Evolutionary conservation across 2,113 vertebrate species (phyloP).

Genomic region (Trochalopteron elliotii): DNA sequence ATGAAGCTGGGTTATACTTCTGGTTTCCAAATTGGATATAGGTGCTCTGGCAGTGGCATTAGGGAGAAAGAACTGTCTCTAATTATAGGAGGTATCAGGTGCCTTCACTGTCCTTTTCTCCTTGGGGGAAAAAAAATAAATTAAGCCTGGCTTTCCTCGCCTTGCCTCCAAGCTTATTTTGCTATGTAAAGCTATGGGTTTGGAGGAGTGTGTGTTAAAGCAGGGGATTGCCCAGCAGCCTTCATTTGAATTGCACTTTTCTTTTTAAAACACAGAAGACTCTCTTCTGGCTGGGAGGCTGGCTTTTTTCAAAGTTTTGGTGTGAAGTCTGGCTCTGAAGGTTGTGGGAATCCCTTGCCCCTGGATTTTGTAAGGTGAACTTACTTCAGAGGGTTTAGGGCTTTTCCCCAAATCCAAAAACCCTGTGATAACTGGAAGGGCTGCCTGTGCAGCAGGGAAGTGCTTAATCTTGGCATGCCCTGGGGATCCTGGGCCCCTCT

Average conservation of each 20-base stretch:
- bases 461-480: neutral
- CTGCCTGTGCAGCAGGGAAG: neutral
- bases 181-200: neutral
- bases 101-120: constrained; percentile 25
- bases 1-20: neutral
- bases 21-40: neutral
- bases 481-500: neutral
- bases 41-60: neutral
- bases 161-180: neutral
- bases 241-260: neutral
- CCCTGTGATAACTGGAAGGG: neutral
- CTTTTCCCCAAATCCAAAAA: neutral
- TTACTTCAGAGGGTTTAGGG: neutral
- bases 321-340: neutral
- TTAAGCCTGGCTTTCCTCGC: neutral
- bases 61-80: neutral
- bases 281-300: neutral
- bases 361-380: neutral
- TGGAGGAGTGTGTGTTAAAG: neutral
- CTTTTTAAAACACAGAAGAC: neutral
- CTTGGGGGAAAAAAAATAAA: neutral
- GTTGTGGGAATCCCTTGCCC: neutral
- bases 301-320: neutral
- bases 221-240: neutral
- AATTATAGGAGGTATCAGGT: constrained; percentile 41